Conservation (phyloP, 2,888 invertebrate genomes). For the Dyspetes luteomarginatus region DNA sequence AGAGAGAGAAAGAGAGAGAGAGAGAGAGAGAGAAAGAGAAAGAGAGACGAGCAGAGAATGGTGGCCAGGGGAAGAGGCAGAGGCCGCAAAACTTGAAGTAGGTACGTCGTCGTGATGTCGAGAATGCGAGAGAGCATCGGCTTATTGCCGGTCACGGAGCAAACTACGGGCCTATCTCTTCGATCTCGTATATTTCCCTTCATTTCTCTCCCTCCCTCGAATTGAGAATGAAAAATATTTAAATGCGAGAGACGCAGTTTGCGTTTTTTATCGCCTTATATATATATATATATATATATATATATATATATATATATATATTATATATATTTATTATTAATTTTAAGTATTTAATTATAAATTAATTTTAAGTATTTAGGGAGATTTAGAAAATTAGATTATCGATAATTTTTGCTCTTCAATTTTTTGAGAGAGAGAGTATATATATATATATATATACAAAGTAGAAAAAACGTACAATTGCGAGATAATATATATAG, state of each 20-base stretch:
- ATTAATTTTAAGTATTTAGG: too few relatives aligned
- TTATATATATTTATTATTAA: too few relatives aligned
- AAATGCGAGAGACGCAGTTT: conserved; percentile 63
- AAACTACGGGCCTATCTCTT: conserved; percentile 77
- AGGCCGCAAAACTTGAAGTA: conserved; percentile 49
- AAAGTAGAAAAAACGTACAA: too few relatives aligned
- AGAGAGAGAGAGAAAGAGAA: neutral
- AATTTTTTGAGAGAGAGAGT: too few relatives aligned
- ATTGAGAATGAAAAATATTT: conserved; percentile 81
- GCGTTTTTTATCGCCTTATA: conserved; percentile 32
- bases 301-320: too few relatives aligned
- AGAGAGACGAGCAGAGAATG: too few relatives aligned
- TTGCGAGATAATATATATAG: too few relatives aligned
- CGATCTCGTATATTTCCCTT: conserved; percentile 74
- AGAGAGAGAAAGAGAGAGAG: neutral
- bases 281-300: too few relatives aligned
- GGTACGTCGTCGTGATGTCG: conserved; percentile 33
- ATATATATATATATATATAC: too few relatives aligned
- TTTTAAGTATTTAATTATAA: too few relatives aligned
- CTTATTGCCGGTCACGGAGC: conserved; percentile 82
- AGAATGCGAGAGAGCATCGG: conserved; percentile 65
- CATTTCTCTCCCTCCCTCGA: conserved; percentile 53
- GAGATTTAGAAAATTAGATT: too few relatives aligned
- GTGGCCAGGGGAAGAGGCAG: neutral
- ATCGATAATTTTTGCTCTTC: too few relatives aligned